Evolutionary conservation across 1,140 invertebrate genomes (phyloP), one percentile per base, ranked within the genome.

Genomic region (Drosophila azteca): DNA sequence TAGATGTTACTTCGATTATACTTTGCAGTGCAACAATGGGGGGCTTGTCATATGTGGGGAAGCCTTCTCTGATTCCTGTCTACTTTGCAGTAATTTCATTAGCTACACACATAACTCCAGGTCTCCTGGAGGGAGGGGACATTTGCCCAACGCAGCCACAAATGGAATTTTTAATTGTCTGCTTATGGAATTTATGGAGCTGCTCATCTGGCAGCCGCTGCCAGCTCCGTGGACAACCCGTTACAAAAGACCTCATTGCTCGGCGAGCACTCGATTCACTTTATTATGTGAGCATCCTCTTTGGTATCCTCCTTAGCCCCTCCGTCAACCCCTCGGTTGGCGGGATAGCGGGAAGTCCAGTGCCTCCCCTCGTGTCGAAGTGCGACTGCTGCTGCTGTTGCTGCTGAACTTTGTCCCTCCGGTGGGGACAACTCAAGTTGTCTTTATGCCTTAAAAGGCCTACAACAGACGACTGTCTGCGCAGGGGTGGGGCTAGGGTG

Each of bases 371-470:
- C 35, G 11, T 48, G 22, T 0, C 35, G 11, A 39, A 13, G 35
- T 5, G 31, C 9, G 31, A 11, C 9, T 35, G 35, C 9, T 39
- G 11, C 9, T 35, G 35, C 11, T 39, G 35, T 13, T 39, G 11
- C 61, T 49, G 63, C 49, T 48, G 17, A 44, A 49, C 29, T 75
- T 13, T 39, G 11, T 39, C 35, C 35, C 45, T 61, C 72, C 71
- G 54, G 71, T 61, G 72, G 76, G 76, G 62, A 76, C 76, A 72
- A 77, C 76, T 79, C 76, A 79, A 79, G 76, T 79, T 77, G 76
- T 79, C 72, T 79, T 79, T 76, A 76, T 79, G 76, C 73, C 63
- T 77, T 62, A 76, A 76, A 79, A 79, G 73, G 76, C 76, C 76
- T 79, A 68, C 55, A 64, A 54, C 70, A 46, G 69, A 43, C 29